Evolutionary conservation across 1,140 invertebrate genomes (phyloP), one percentile per base, ranked within the genome.

Genomic region (Heliconius himera): DNA sequence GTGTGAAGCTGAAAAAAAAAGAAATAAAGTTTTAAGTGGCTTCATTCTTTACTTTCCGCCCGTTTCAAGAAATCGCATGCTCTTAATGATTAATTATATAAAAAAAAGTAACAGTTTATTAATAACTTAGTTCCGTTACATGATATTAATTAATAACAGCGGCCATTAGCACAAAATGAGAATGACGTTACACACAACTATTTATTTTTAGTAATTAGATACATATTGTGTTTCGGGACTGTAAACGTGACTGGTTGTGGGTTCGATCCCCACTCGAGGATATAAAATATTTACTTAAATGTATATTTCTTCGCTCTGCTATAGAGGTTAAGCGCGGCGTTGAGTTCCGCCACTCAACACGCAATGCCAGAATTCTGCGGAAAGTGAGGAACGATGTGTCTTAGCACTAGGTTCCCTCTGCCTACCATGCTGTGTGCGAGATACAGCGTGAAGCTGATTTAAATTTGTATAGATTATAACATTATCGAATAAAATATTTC

Each of bases 81-180:
- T 66, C 11, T 26, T 29, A 66, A 29, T 26, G 1, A 66, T 66
- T 29, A 66, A 56, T 77, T 54, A 72, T 71, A 76, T 77, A 70
- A 51, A 77, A 81, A 66, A 70, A 81, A 70, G 70, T 75, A 75
- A 26, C 16, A 66, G 22, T 66, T 29, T 29, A 29, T 8, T 29
- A n/a, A 66, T 66, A 66, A 66, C 26, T 66, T 66, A 66, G 51
- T 56, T 74, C 51, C 73, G 49, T 36, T 56, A 56, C 51, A 74
- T n/a, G 73, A 56, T 56, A 60, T 60, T 38, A 46, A 74, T 74
- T 74, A 74, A 74, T 60, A 51, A 5, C 51, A 8, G 16, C 2
- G 18, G 70, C 33, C 38, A 72, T 66, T 66, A 66, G 60, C 60
- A 66, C 60, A 29, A 66, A 66, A 13, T 29, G 26, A 29, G 60